phyloP scores from a whole-genome alignment of 2,113 vertebrate species.

The Eidolon helvum region DNA sequence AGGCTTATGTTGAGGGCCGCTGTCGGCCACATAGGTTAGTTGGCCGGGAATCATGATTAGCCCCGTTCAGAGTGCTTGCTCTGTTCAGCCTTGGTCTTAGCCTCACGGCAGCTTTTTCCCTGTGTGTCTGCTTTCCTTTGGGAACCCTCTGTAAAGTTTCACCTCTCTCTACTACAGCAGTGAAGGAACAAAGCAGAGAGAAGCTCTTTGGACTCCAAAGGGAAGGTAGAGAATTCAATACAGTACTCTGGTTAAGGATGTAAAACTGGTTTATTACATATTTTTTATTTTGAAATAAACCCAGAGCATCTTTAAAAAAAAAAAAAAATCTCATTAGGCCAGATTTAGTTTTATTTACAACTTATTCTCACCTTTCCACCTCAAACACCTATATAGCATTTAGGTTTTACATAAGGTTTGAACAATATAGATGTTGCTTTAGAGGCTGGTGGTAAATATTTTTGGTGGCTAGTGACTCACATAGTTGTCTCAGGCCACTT shows the following conservation, averaged over 20 bases:
- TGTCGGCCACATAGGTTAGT: no score
- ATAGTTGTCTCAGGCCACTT: neutral
- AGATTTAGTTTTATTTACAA: slow-evolving; percentile 47
- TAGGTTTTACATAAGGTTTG: neutral
- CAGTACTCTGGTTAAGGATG: neutral
- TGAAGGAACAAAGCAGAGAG: neutral
- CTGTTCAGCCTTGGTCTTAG: neutral
- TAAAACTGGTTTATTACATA: neutral
- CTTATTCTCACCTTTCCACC: slow-evolving; percentile 17
- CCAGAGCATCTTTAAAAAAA: neutral
- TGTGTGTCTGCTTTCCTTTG: neutral
- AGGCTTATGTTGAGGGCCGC: accelerated
- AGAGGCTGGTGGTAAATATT: neutral
- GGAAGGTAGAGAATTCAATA: slow-evolving; percentile 37
- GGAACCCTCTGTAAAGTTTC: neutral
- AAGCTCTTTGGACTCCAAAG: neutral
- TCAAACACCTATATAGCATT: neutral
- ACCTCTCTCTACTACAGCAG: neutral
- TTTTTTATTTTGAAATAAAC: slow-evolving; percentile 40
- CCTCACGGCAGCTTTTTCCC: neutral
- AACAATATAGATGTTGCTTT: neutral
- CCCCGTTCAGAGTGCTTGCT: neutral
- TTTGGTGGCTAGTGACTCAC: neutral
- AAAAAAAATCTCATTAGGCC: neutral
- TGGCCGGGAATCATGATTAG: neutral